Conservation (phyloP, 2,888 invertebrate species). For the Cosmorhoe ocellata region DNA sequence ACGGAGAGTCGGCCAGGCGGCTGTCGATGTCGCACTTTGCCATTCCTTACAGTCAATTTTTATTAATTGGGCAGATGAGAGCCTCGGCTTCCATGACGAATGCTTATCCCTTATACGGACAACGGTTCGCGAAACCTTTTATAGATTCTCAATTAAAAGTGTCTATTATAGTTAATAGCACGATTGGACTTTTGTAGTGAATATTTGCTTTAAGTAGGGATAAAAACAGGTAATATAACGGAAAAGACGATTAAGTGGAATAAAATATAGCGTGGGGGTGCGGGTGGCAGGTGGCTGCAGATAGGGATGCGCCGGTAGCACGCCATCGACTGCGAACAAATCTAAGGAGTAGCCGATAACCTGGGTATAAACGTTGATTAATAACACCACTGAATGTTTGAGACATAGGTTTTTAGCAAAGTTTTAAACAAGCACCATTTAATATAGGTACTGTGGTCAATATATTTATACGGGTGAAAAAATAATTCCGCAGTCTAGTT, state of each 20-base stretch:
- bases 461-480: too few relatives aligned
- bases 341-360: too few relatives aligned
- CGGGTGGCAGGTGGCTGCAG: conserved; percentile 76
- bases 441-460: too few relatives aligned
- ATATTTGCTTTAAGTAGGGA: conserved; percentile 79
- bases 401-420: too few relatives aligned
- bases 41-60: conserved; percentile 79
- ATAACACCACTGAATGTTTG: too few relatives aligned
- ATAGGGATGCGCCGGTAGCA: conserved; percentile 51
- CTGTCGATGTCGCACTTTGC: conserved; percentile 63
- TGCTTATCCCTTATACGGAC: conserved; percentile 74
- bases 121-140: conserved; percentile 80
- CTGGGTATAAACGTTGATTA: too few relatives aligned
- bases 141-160: conserved; percentile 82
- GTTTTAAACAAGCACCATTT: too few relatives aligned
- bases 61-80: conserved; percentile 83
- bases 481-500: too few relatives aligned
- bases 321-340: conserved; percentile 7
- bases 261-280: conserved; percentile 82
- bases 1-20: conserved; percentile 54
- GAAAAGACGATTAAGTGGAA: conserved; percentile 81
- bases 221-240: conserved; percentile 80
- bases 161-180: conserved; percentile 80
- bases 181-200: conserved; percentile 69
- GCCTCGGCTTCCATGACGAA: conserved; percentile 77